Evolutionary conservation across 2,113 vertebrate genomes (phyloP), one percentile per base, ranked within the genome.

Genomic region (Baryphthengus martii): DNA sequence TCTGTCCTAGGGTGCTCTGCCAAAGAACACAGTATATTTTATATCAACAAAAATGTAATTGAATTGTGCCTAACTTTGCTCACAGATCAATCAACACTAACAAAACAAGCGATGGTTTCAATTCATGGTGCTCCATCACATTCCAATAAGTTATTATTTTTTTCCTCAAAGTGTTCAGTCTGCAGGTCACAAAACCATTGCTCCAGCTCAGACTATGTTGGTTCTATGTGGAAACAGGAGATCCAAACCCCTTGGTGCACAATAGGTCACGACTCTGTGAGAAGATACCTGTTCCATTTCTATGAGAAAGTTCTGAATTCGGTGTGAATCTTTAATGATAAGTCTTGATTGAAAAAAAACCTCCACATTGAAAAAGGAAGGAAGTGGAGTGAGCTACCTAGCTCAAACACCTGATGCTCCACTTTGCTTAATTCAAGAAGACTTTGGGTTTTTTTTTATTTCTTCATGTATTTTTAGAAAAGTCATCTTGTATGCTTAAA

Each of bases 1-100:
- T 99, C 99, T 4, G 99, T 99, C 92, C 99, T 98, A 62, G 99
- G 99, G 84, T 99, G 99, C 95, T 99, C 99, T 99, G 93, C 6
- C 85, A 95, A 82, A 80, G 91, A 33, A 37, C 58, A 56, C 29
- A 75, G 45, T 16, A 44, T 15, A 35, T 5, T 37, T 81, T 18
- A 91, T 3, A 80, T 1, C 47, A 50, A 42, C 25, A 73, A 45
- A 90, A 87, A 73, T 14, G 8, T 83, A 85, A 72, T 1, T 1
- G 11, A 84, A 5, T 71, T 53, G 62, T 26, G 31, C 2, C 1
- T 47, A 58, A 37, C 8, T 79, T 31, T 35, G n/a, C 26, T 70
- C 40, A 84, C 8, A 28, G 26, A 56, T 52, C 40, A 52, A 68
- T 39, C 45, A 87, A 35, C 16, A 21, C 33, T 50, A 58, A 85